Evolutionary conservation across 2,797 vertebrate species (phyloP), one percentile per base, ranked within the genome.

Genomic region (Lacerta viridis): DNA sequence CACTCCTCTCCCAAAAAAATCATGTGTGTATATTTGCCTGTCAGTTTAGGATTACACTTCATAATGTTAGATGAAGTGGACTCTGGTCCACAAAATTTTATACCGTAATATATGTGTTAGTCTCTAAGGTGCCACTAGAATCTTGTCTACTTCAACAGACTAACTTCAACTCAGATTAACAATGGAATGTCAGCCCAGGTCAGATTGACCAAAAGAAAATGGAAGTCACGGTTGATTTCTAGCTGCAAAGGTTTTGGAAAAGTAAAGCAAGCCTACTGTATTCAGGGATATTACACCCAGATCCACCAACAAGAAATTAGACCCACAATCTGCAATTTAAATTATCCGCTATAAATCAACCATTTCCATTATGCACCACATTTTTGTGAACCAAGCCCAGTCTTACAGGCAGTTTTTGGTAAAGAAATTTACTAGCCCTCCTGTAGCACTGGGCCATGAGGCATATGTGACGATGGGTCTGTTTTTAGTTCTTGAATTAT

Each of bases 401-500:
- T 69, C 0, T 2, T 86, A 87, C 85, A 87, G 85, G 64, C 80
- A 64, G 87, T 90, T 91, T 89, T 93, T 66, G 79, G 88, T 93
- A 86, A 74, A 77, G 66, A 86, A 89, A 74, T 84, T 84, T 90
- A 86, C 84, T 85, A 0, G 85, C 88, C 80, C 85, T 87, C 92
- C 89, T 92, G 61, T 86, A 93, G 87, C 80, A 69, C 59, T 91
- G 90, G 61, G 75, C 88, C 80, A 55, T 91, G 93, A 91, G 92
- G 85, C 68, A 36, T 80, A 75, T 94, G 93, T 95, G 93, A 95
- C 74, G n/a, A 90, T 91, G 92, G 94, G 93, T 91, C 95, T 95
- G 94, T 91, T 95, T 96, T 94, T 95, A 92, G 89, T 95, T 95
- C 92, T 90, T 89, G 94, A 94, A 89, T 94, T 92, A 94, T 95